Evolutionary conservation across 2,888 invertebrate genomes (phyloP), one percentile per base, ranked within the genome.

Genomic region (Dryadula phaetusa): DNA sequence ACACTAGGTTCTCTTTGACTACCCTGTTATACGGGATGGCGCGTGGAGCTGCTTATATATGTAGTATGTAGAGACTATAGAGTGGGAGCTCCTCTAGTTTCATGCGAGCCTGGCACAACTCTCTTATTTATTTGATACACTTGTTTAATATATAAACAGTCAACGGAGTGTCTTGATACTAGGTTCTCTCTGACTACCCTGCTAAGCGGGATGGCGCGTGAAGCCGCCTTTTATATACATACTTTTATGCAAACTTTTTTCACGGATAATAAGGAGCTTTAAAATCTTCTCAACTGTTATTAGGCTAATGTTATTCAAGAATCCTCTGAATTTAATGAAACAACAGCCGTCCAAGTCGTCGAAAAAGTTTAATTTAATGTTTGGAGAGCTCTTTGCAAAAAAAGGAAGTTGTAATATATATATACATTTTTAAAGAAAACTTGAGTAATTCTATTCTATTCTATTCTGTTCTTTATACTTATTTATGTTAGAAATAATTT

Each of bases 231-330:
- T n/a, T 32, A 32, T 32, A 22, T 22, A 22, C 2, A 22, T 58
- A 64, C 6, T 18, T 64, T 58, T 40, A 20, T 49, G 28, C 18
- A 18, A 64, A 64, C 58, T 58, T 49, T 64, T 44, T 37, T 49
- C 40, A 47, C 16, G 18, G 40, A 58, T 63, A 58, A 47, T 37
- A 64, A 58, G 64, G n/a, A 46, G 58, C 58, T 58, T 58, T 44
- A 66, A 62, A 62, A 66, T 20, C 42, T 58, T 64, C 46, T 20
- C 64, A 58, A 58, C 66, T 62, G 66, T 54, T 61, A 66, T 66
- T 61, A 61, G 34, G 42, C 10, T 66, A 66, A 66, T 66, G 40
- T 53, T 66, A 61, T 66, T 61, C 66, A 62, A 42, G 61, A 34
- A 61, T 52, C 42, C 44, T 20, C 62, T 28, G 53, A 66, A 62